Evolutionary conservation across 2,888 invertebrate species (phyloP), one percentile per base, ranked within the genome.

Genomic region (Lamellibrachia columna): DNA sequence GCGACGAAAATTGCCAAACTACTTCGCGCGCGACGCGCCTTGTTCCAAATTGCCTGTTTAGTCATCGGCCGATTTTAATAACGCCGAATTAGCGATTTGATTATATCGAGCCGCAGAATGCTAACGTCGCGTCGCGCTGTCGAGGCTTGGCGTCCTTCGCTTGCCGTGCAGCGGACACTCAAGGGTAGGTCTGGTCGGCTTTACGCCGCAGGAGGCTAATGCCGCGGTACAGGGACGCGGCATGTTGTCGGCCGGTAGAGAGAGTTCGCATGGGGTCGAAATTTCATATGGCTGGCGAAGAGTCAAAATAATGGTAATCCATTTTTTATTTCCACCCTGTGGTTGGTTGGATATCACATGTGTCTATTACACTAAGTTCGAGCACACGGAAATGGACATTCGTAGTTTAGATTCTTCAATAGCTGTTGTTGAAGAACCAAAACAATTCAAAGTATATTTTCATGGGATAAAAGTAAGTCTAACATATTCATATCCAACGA

Each of bases 41-140:
- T 75, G 22, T 15, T 75, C 75, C 75, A 75, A 75, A 22, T 75
- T 75, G 22, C 75, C 11, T 22, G 75, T 22, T 75, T 75, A 75
- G 75, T 75, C 75, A 75, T 75, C 75, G 75, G 75, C 15, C 75
- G 4, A 75, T 75, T 75, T 75, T 15, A 75, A 75, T 75, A 75
- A 75, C 75, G 75, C 15, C 75, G 75, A 75, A 75, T 75, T 75
- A 75, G 75, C 22, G 75, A n/a, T 75, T 75, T 75, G n/a, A 75
- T 75, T 75, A 75, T 75, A 22, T 75, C 75, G 75, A 75, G 75
- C 75, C 22, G 11, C 22, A 11, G 75, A 75, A 75, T 22, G 22
- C 22, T 4, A 75, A 22, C 75, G 75, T 22, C 75, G 75, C 75
- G 75, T 75, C n/a, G 22, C n/a, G 22, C 22, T n/a, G 75, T n/a